A percentile compares a stretch with the other conserved stretches of the same genome.
phyloP scores from a whole-genome alignment of 2,797 vertebrate species.

The Lepus townsendii region DNA sequence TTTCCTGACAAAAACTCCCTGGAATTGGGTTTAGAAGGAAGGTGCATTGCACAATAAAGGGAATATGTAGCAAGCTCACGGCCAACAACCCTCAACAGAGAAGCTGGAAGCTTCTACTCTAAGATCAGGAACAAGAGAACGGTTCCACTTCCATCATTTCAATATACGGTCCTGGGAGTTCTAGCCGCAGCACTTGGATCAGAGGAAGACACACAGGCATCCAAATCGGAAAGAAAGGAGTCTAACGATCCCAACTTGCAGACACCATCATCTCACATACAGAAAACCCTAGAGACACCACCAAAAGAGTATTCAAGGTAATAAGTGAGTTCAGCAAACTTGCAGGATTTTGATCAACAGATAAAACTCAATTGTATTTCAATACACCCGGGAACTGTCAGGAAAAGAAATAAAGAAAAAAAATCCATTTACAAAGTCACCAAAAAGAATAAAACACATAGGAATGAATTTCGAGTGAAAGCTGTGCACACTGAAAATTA shows the following conservation, averaged over 20 bases:
- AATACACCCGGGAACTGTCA: not conserved
- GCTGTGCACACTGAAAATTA: not conserved
- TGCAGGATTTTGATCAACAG: not conserved
- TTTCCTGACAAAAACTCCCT: not conserved
- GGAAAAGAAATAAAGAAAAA: not conserved
- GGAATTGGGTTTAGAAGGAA: not conserved
- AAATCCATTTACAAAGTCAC: too few species aligned
- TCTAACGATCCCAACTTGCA: too few species aligned
- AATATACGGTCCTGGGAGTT: too few species aligned
- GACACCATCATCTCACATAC: too few species aligned
- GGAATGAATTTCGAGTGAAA: too few species aligned
- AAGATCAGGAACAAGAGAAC: not conserved
- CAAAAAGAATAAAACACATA: too few species aligned
- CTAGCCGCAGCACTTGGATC: not conserved
- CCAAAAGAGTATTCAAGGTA: too few species aligned
- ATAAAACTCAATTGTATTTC: not conserved
- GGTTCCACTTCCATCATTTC: not conserved
- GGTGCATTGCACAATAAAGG: not conserved
- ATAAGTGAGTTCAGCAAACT: not conserved
- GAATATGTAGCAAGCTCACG: not conserved
- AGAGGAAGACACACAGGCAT: not conserved
- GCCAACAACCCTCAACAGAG: not conserved
- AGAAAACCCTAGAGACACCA: too few species aligned
- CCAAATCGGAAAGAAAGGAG: too few species aligned
- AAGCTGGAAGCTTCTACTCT: not conserved